A percentile compares a stretch with the other conserved stretches of the same genome.
Conservation (phyloP, 2,113 vertebrate species). For the Carassius gibelio region DNA sequence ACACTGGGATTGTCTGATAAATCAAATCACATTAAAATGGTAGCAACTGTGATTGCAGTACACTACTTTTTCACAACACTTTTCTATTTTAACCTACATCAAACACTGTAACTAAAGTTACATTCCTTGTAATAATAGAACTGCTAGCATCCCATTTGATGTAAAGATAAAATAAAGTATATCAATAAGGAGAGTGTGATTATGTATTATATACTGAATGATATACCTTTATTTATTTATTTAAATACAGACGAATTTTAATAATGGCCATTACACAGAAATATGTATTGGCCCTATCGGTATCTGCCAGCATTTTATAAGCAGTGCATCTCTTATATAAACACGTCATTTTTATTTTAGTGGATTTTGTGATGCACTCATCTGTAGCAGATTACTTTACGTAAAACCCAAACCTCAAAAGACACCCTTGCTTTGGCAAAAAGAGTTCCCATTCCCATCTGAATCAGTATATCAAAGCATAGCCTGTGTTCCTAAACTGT, state of each 20-base stretch:
- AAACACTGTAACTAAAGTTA: no score
- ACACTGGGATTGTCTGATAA: neutral
- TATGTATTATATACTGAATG: no score
- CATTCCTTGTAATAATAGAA: no score
- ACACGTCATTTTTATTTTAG: neutral
- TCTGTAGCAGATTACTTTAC: neutral
- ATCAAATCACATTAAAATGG: neutral
- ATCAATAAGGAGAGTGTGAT: no score
- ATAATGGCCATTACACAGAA: neutral
- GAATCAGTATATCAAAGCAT: neutral
- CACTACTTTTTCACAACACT: no score
- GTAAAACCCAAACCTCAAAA: neutral
- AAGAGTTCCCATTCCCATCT: neutral
- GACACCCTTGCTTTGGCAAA: neutral
- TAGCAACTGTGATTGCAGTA: no score
- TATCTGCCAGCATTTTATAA: neutral
- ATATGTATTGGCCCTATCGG: neutral
- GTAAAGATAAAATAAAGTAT: no score
- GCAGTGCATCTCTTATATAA: neutral
- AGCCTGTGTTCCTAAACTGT: neutral
- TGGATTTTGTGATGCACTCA: neutral
- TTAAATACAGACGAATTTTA: neutral
- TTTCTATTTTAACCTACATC: no score
- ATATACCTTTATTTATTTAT: no score
- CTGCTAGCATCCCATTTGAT: no score